Evolutionary conservation across 2,113 vertebrate species (phyloP).

Genomic region (Passer montanus): DNA sequence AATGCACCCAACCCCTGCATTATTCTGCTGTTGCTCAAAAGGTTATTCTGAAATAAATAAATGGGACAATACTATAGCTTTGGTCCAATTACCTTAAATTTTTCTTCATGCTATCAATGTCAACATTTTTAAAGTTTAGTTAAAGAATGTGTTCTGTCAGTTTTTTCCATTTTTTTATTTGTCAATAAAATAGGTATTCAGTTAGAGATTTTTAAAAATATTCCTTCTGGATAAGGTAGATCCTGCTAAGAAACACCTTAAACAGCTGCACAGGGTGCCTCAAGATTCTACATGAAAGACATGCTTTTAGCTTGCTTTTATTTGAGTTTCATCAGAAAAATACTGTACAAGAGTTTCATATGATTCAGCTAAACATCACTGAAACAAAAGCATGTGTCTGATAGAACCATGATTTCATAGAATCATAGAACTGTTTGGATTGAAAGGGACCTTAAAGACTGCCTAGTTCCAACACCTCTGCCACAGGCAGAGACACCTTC

Average conservation of each 20-base stretch:
- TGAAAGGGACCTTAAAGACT: neutral
- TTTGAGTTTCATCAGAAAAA: neutral
- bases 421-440: neutral
- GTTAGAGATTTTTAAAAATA: neutral
- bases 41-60: neutral
- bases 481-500: neutral
- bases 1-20: neutral
- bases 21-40: neutral
- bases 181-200: neutral
- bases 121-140: neutral
- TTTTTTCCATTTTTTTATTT: neutral
- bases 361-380: neutral
- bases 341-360: neutral
- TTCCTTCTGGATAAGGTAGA: neutral
- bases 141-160: neutral
- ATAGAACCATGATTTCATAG: neutral
- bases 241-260: neutral
- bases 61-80: neutral
- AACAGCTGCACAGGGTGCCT: neutral
- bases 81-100: neutral
- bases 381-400: neutral
- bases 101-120: neutral
- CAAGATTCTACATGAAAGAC: neutral
- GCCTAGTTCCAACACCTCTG: neutral
- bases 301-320: neutral